Conservation (phyloP, 2,888 invertebrate species). For the Nomada fucata region DNA sequence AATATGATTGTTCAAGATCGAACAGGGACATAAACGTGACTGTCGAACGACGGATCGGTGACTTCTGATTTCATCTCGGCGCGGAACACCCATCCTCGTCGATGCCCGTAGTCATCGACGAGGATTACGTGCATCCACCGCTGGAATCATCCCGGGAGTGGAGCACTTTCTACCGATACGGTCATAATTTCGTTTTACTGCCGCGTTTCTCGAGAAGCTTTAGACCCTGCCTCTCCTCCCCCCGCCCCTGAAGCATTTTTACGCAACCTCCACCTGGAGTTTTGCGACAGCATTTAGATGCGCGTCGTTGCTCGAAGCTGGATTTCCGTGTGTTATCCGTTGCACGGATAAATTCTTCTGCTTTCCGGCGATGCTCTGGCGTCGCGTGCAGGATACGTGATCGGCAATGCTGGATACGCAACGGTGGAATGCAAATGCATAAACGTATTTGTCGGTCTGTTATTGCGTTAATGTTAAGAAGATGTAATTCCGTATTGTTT, state of each 20-base stretch:
- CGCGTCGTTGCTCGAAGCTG: constrained; percentile 66
- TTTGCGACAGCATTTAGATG: constrained; percentile 60
- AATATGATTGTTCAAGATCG: constrained; percentile 39
- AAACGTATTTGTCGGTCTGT: too few species aligned
- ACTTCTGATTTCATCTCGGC: constrained; percentile 39
- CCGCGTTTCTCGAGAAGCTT: constrained; percentile 42
- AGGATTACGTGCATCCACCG: constrained; percentile 13
- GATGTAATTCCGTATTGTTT: too few species aligned
- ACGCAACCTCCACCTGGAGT: constrained; percentile 42
- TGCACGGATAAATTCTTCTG: constrained; percentile 43
- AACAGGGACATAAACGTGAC: constrained; percentile 8
- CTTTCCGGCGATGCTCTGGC: constrained; percentile 21
- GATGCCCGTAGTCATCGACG: constrained; percentile 2
- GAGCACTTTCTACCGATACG: constrained; percentile 47
- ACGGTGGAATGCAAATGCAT: constrained; percentile 42
- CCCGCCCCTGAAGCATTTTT: constrained; percentile 42
- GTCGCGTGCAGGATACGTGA: neutral
- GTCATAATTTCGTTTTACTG: constrained; percentile 69
- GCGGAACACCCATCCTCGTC: constrained; percentile 8
- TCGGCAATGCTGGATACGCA: constrained; percentile 4
- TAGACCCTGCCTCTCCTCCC: constrained; percentile 7
- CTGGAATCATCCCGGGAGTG: constrained; percentile 52
- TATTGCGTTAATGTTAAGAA: too few species aligned
- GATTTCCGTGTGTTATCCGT: constrained; percentile 68
- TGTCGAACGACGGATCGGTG: constrained; percentile 11